phyloP scores from a whole-genome alignment of 2,797 vertebrate species.

The Peromyscus nudipes region DNA sequence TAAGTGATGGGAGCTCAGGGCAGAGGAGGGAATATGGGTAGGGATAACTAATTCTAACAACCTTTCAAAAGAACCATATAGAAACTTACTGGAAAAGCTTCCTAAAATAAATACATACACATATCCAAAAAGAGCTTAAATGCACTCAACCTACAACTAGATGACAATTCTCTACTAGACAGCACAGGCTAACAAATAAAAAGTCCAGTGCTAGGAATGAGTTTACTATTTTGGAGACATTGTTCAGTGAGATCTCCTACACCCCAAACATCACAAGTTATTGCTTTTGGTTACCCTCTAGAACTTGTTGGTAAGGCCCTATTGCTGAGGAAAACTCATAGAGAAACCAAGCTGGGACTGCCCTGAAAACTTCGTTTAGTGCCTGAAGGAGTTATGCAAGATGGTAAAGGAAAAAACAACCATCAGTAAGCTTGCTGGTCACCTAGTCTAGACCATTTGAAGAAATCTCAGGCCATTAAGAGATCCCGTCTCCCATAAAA shows the following conservation, averaged over 20 bases:
- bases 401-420: background rate
- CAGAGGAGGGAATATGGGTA: no score
- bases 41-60: no score
- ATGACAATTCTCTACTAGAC: background rate
- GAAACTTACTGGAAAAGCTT: background rate
- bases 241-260: background rate
- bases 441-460: background rate
- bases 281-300: background rate
- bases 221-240: background rate
- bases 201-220: background rate
- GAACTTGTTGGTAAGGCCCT: background rate
- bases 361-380: background rate
- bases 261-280: background rate
- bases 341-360: background rate
- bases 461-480: background rate
- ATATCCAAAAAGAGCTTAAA: background rate
- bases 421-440: background rate
- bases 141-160: background rate
- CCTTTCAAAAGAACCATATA: background rate
- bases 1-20: background rate
- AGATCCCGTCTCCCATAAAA: rapidly evolving
- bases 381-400: background rate
- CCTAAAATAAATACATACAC: background rate
- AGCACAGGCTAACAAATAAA: background rate
- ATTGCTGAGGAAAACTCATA: background rate